phyloP scores from a whole-genome alignment of 2,113 vertebrate genomes.

The Halcyon malimbica region DNA sequence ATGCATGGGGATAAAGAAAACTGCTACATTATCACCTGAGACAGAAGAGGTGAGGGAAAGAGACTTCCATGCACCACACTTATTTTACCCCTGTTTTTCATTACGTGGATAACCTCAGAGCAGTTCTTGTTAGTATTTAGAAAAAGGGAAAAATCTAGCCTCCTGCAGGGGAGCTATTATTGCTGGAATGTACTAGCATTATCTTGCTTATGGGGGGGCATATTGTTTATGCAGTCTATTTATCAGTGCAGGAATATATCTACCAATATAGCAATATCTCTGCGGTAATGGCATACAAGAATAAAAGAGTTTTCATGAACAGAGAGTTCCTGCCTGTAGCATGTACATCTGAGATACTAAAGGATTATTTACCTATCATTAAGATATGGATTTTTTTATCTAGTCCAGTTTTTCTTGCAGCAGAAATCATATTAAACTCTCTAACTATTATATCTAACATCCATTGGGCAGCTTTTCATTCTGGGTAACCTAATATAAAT shows the following conservation, averaged over 20 bases:
- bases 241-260: conserved; percentile 63
- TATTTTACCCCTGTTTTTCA: conserved; percentile 65
- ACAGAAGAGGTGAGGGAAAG: not conserved
- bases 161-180: conserved; percentile 61
- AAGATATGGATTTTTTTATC: conserved; percentile 73
- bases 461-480: conserved; percentile 56
- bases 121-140: conserved; percentile 68
- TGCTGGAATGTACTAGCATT: conserved; percentile 48
- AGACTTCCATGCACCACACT: not conserved
- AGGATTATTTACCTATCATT: conserved; percentile 75
- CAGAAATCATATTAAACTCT: conserved; percentile 68
- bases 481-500: conserved; percentile 56
- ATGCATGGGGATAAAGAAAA: conserved; percentile 35
- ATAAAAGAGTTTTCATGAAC: conserved; percentile 69
- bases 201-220: conserved; percentile 67
- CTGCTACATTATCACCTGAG: conserved; percentile 14
- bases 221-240: conserved; percentile 74
- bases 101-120: conserved; percentile 65
- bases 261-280: conserved; percentile 60
- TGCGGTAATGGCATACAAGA: conserved; percentile 60
- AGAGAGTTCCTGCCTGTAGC: conserved; percentile 65
- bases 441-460: conserved; percentile 54
- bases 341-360: conserved; percentile 62
- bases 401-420: conserved; percentile 67
- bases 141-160: conserved; percentile 46